phyloP scores from a whole-genome alignment of 1,140 invertebrate genomes.

The Plodia interpunctella region DNA sequence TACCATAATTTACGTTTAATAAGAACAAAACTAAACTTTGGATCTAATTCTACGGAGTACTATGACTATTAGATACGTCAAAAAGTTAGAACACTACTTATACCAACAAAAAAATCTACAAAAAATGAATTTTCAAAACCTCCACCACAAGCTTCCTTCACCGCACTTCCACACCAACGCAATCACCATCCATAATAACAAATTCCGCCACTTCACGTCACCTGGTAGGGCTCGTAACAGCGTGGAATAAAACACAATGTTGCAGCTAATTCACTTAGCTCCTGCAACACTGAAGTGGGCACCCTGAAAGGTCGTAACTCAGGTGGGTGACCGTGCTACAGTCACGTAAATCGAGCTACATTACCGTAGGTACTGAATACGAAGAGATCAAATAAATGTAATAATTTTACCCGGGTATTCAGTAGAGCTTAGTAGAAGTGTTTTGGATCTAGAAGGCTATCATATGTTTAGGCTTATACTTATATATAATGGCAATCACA shows the following conservation, averaged over 20 bases:
- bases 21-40: no score
- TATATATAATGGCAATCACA: no score
- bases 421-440: no score
- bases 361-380: not conserved
- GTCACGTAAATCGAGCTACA: not conserved
- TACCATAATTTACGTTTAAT: no score
- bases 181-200: not conserved
- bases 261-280: conserved; percentile 5
- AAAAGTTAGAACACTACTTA: no score
- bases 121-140: no score
- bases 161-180: not conserved
- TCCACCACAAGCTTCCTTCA: not conserved
- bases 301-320: not conserved
- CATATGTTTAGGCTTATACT: no score
- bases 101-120: no score
- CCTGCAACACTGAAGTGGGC: not conserved
- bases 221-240: not conserved
- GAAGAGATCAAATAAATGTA: not conserved
- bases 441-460: no score
- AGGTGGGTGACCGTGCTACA: not conserved
- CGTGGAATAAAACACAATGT: not conserved
- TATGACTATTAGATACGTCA: no score
- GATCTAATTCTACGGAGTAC: no score
- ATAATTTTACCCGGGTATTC: no score
- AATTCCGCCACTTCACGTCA: not conserved